Evolutionary conservation across 2,113 vertebrate species (phyloP).

Genomic region (Trachemys scripta): DNA sequence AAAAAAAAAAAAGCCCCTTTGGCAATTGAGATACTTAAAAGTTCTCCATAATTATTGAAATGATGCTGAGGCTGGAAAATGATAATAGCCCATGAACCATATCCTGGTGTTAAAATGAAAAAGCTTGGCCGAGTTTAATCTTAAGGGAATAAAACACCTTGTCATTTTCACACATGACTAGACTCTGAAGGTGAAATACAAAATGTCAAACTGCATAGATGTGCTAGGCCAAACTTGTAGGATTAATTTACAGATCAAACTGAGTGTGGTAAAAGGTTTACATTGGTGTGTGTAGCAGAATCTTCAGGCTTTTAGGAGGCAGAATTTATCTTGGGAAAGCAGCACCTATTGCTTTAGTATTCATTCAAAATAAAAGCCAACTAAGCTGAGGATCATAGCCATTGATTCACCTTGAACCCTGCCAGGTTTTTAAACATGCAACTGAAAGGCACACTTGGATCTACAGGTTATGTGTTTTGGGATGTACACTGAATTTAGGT

Average conservation of each 20-base stretch:
- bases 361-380: slow-evolving; percentile 1
- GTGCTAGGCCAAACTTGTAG: neutral
- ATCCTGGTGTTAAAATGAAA: neutral
- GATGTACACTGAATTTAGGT: neutral
- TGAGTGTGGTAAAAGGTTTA: neutral
- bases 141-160: neutral
- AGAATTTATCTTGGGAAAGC: neutral
- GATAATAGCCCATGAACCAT: neutral
- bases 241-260: slow-evolving; percentile 11
- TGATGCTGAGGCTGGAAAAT: neutral
- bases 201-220: neutral
- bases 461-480: neutral
- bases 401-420: neutral
- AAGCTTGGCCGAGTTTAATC: neutral
- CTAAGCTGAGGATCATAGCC: neutral
- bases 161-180: neutral
- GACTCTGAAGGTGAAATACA: neutral
- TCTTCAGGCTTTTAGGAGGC: neutral
- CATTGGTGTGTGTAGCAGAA: neutral
- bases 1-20: neutral
- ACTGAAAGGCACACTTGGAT: neutral
- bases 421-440: neutral
- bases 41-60: neutral
- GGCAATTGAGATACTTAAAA: neutral
- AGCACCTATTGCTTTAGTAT: neutral